Evolutionary conservation across 1,140 invertebrate genomes (phyloP).

Genomic region (Alviniconcha marisindica): DNA sequence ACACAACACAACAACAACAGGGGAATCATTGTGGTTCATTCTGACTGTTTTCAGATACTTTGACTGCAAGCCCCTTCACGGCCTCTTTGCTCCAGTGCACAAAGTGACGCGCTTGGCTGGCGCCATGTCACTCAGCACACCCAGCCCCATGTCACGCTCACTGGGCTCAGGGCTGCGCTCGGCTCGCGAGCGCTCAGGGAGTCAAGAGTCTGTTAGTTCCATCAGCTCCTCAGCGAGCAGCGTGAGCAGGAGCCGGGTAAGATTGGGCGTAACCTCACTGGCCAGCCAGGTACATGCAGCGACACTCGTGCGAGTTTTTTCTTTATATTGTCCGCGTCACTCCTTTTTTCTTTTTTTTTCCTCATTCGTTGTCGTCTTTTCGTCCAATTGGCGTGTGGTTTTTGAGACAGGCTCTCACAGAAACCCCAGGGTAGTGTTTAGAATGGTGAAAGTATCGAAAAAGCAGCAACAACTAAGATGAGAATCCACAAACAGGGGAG

Average conservation of each 20-base stretch:
- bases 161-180: slow-evolving; percentile 77
- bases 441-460: no score
- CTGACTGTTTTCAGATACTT: slow-evolving; percentile 98
- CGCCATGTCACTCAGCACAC: slow-evolving; percentile 47
- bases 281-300: slow-evolving; percentile 75
- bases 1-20: no score
- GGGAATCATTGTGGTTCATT: no score
- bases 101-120: slow-evolving; percentile 68
- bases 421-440: no score
- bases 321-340: not conserved
- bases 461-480: no score
- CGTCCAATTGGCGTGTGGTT: not conserved
- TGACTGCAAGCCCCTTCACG: slow-evolving; percentile 91
- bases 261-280: slow-evolving; percentile 85
- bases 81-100: slow-evolving; percentile 92
- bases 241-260: slow-evolving; percentile 84
- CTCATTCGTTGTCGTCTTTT: not conserved
- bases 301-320: slow-evolving; percentile 59
- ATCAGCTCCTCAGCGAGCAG: slow-evolving; percentile 86
- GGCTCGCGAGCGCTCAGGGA: slow-evolving; percentile 78
- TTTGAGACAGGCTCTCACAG: not conserved
- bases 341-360: not conserved
- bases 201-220: slow-evolving; percentile 88
- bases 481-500: no score
- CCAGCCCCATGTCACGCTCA: slow-evolving; percentile 62